phyloP scores from a whole-genome alignment of 2,797 vertebrate genomes.

The Gallinago solitaria region DNA sequence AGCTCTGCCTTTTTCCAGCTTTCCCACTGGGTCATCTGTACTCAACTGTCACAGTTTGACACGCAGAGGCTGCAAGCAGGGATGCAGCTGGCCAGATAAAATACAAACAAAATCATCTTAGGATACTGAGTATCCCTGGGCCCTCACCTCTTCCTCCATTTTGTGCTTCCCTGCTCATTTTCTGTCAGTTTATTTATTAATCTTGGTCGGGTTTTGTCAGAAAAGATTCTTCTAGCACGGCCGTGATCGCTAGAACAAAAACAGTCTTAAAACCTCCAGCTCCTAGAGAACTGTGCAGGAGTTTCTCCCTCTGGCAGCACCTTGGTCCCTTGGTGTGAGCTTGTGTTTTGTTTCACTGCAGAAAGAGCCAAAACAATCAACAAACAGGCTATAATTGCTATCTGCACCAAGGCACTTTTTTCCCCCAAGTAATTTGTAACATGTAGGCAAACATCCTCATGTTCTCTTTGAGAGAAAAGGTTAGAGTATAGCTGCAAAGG shows the following conservation, averaged over 20 bases:
- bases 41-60: background rate
- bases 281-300: rapidly evolving
- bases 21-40: background rate
- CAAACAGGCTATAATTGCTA: background rate
- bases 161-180: background rate
- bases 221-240: background rate
- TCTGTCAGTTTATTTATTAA: background rate
- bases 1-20: background rate
- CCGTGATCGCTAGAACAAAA: background rate
- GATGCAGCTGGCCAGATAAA: background rate
- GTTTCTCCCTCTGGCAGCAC: background rate
- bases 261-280: background rate
- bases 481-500: background rate
- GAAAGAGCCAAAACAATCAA: background rate
- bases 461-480: background rate
- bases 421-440: background rate
- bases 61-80: background rate
- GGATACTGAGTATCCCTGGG: background rate
- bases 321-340: background rate
- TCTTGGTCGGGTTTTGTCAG: background rate
- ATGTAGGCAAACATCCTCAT: background rate
- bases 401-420: background rate
- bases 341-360: background rate
- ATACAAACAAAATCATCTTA: background rate
- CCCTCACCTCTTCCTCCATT: background rate